phyloP scores from a whole-genome alignment of 2,888 invertebrate genomes.

The Choristoneura rosaceana region DNA sequence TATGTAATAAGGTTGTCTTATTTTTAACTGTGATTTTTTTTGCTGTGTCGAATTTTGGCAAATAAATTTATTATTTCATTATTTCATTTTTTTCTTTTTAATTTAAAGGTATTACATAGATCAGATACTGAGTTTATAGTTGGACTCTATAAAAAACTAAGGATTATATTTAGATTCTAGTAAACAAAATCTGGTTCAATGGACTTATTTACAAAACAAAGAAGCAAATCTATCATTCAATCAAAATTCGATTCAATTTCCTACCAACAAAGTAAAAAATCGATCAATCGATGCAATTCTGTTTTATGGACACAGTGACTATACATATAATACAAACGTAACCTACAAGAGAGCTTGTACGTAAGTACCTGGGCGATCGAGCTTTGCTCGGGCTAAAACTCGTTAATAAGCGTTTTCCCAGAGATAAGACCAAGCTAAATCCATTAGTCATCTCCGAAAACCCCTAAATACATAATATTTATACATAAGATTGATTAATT shows the following conservation, averaged over 20 bases:
- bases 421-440: too few species aligned
- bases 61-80: too few species aligned
- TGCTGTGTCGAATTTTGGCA: too few species aligned
- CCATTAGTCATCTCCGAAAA: too few species aligned
- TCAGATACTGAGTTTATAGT: background rate
- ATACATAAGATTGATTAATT: background rate
- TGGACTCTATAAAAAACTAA: background rate
- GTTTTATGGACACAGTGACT: constrained; percentile 24
- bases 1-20: too few species aligned
- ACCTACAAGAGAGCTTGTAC: background rate
- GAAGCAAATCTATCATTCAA: too few species aligned
- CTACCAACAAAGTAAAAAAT: constrained; percentile 19
- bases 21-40: too few species aligned
- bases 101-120: background rate
- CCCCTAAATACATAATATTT: too few species aligned
- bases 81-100: too few species aligned
- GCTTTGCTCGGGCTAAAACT: too few species aligned
- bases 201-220: constrained; percentile 16
- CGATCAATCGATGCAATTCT: constrained; percentile 21
- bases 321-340: background rate
- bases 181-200: constrained; percentile 34
- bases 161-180: constrained; percentile 11
- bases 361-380: too few species aligned
- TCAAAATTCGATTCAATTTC: background rate
- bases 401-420: too few species aligned